These are phyloP conservation scores for Temnothorax unifasciatus DNA, from an alignment of 2,888 invertebrate species.

Conservation along the genomic window DNA sequence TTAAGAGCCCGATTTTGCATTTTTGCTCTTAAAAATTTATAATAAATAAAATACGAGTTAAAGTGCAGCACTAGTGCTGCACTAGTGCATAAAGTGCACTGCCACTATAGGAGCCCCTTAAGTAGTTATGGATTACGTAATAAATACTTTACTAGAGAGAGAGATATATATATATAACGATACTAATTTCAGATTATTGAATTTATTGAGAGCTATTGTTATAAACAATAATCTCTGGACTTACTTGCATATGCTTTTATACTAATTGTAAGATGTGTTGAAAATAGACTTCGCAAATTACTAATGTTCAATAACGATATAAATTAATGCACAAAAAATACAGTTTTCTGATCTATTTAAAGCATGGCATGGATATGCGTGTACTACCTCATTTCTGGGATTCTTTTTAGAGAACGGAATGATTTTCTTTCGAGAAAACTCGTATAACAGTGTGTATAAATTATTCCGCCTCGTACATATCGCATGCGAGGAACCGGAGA, in stretches of 20 bases:
- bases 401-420: background rate
- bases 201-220: background rate
- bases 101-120: too few species aligned
- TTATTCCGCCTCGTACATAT: conserved; percentile 21
- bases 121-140: background rate
- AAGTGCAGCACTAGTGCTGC: too few species aligned
- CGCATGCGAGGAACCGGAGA: background rate
- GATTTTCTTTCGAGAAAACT: conserved; percentile 29
- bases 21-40: too few species aligned
- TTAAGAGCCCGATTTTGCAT: too few species aligned
- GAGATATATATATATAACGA: background rate
- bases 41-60: too few species aligned
- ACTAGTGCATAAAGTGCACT: too few species aligned
- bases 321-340: background rate
- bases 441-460: background rate
- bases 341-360: background rate
- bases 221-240: background rate
- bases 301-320: background rate
- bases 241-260: background rate
- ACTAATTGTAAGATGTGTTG: background rate
- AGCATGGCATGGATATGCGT: too few species aligned
- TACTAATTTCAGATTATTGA: background rate
- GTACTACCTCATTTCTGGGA: background rate
- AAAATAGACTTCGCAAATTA: background rate
- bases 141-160: background rate